phyloP scores from a whole-genome alignment of 2,797 vertebrate species.

The Platyrinchus mystaceus region DNA sequence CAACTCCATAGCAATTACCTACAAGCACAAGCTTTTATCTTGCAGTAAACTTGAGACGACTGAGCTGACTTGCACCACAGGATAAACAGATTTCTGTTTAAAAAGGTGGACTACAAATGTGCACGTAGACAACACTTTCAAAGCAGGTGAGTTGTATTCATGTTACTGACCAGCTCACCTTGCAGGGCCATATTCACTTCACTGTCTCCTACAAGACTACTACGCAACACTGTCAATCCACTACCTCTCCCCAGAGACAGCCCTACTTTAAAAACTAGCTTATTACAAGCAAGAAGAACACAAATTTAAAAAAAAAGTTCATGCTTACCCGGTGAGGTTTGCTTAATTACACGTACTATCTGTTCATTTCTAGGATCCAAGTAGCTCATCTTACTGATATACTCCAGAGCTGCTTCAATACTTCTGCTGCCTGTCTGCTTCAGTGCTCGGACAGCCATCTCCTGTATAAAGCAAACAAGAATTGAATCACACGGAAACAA shows the following conservation, averaged over 20 bases:
- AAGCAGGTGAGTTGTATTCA: neutral
- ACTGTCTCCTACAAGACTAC: neutral
- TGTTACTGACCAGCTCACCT: neutral
- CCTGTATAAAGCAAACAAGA: conserved; percentile 72
- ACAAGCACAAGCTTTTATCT: neutral
- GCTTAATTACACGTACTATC: conserved; percentile 96
- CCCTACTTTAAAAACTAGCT: neutral
- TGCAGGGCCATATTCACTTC: neutral
- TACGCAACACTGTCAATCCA: neutral
- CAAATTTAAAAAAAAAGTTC: neutral
- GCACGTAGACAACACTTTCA: neutral
- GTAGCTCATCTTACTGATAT: conserved; percentile 99
- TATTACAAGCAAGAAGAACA: neutral
- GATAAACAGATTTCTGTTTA: neutral
- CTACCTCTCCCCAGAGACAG: accelerated
- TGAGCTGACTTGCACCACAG: neutral
- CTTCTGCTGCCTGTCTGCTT: conserved; percentile 98
- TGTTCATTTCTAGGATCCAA: conserved; percentile 95
- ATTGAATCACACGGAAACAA: neutral
- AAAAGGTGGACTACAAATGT: neutral
- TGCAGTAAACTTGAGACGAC: neutral
- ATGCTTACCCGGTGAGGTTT: conserved; percentile 92
- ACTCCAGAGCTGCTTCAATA: conserved; percentile 95
- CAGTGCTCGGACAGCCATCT: conserved; percentile 94
- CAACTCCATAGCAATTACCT: neutral